Percentiles rank a stretch among this genome's conserved stretches.
These are phyloP conservation scores for Euborellia annulipes DNA, from an alignment of 1,140 invertebrate genomes.

Conservation along the genomic window DNA sequence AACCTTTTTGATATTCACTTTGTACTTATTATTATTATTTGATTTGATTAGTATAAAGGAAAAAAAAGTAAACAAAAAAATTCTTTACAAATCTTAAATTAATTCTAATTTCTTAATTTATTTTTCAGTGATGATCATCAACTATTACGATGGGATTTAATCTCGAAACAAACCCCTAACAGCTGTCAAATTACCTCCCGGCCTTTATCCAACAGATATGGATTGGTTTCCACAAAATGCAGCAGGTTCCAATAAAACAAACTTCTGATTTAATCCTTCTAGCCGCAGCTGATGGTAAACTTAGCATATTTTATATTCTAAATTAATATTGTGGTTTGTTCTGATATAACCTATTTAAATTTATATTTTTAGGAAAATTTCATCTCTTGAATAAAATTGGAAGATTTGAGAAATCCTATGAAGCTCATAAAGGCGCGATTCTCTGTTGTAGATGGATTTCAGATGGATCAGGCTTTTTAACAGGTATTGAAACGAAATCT, in stretches of 20 bases:
- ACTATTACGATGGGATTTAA: slow-evolving; percentile 74
- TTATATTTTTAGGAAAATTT: slow-evolving; percentile 49
- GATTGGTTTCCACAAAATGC: slow-evolving; percentile 56
- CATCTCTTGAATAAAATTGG: slow-evolving; percentile 77
- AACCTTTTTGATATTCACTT: too few species aligned
- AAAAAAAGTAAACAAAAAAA: not conserved
- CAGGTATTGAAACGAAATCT: too few species aligned
- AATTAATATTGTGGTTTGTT: too few species aligned
- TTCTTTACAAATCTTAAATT: slow-evolving; percentile 6
- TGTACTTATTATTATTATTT: too few species aligned
- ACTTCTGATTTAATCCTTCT: slow-evolving; percentile 72
- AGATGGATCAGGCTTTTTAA: slow-evolving; percentile 80
- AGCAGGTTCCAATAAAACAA: slow-evolving; percentile 43
- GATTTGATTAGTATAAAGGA: too few species aligned
- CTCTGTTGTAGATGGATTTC: slow-evolving; percentile 75
- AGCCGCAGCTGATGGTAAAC: slow-evolving; percentile 79
- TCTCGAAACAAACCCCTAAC: slow-evolving; percentile 58
- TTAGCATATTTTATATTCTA: too few species aligned
- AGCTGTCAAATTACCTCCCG: slow-evolving; percentile 59
- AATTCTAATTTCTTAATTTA: slow-evolving; percentile 4
- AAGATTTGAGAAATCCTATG: slow-evolving; percentile 79
- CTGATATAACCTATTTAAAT: too few species aligned
- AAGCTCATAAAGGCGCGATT: slow-evolving; percentile 85
- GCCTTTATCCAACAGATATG: slow-evolving; percentile 77
- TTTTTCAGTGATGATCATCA: slow-evolving; percentile 73